These are phyloP conservation scores for Poeciliopsis presidionis DNA, from an alignment of 2,797 vertebrate species.

Conservation along the genomic window DNA sequence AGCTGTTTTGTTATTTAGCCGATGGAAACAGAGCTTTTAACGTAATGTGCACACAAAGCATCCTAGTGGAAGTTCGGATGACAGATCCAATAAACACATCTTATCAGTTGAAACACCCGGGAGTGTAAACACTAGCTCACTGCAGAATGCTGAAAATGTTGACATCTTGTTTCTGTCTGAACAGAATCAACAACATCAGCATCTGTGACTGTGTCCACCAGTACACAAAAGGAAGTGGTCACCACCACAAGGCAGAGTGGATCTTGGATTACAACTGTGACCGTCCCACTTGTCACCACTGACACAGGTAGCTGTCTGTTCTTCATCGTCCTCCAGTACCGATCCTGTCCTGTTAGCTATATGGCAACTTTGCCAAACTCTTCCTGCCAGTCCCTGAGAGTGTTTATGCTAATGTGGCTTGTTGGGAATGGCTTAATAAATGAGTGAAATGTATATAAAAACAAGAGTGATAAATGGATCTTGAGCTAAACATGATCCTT, in stretches of 20 bases:
- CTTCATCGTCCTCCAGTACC: neutral
- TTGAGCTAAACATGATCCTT: conserved; percentile 25
- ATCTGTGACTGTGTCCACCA: conserved; percentile 67
- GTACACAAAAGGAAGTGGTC: conserved; percentile 29
- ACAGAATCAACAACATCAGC: conserved; percentile 73
- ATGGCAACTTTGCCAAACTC: conserved; percentile 19
- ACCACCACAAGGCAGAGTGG: conserved; percentile 36
- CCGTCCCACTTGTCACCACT: conserved; percentile 59
- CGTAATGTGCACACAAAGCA: conserved; percentile 43
- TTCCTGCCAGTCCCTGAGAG: conserved; percentile 15
- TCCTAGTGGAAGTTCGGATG: conserved; percentile 34
- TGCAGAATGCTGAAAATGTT: neutral
- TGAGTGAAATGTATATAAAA: conserved; percentile 34
- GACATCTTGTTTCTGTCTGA: conserved; percentile 26
- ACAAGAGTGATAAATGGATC: conserved; percentile 32
- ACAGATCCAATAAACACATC: conserved; percentile 45
- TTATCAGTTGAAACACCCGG: conserved; percentile 38
- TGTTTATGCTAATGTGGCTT: conserved; percentile 27
- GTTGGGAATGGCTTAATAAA: conserved; percentile 29
- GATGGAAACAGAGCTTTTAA: conserved; percentile 49
- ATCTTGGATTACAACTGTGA: conserved; percentile 64
- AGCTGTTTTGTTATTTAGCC: conserved; percentile 58
- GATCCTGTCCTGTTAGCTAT: neutral
- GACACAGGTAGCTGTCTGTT: conserved; percentile 69
- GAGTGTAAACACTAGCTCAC: conserved; percentile 31